A percentile compares a stretch with the other conserved stretches of the same genome.
Evolutionary conservation across 2,888 invertebrate species (phyloP).

Genomic region (Anticlea derivata): DNA sequence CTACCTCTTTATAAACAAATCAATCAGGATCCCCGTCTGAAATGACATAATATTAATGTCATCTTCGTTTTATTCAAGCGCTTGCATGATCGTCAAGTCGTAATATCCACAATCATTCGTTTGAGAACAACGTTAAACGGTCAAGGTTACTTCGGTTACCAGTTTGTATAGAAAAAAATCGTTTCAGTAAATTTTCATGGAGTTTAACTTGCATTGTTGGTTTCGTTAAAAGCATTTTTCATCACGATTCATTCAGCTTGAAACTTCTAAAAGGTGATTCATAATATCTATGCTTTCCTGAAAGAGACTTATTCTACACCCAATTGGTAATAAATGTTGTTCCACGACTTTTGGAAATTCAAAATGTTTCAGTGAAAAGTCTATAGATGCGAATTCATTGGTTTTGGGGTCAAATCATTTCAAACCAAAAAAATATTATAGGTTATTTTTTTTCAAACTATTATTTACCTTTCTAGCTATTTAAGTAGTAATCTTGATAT

Average conservation of each 20-base stretch:
- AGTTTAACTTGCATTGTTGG: conserved; percentile 5
- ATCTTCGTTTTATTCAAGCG: conserved; percentile 13
- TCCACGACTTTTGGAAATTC: too few relatives aligned
- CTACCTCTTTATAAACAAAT: conserved; percentile 65
- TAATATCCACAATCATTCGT: not conserved
- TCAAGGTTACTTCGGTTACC: conserved; percentile 4
- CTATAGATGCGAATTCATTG: too few relatives aligned
- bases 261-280: too few relatives aligned
- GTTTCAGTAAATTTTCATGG: not conserved
- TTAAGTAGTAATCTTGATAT: too few relatives aligned
- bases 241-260: conserved; percentile 27
- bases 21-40: conserved; percentile 52
- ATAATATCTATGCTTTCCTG: too few relatives aligned
- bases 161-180: conserved; percentile 20
- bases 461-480: too few relatives aligned
- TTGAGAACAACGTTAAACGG: not conserved
- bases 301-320: too few relatives aligned
- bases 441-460: too few relatives aligned
- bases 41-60: conserved; percentile 39
- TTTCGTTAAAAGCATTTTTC: conserved; percentile 20
- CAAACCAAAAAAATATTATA: too few relatives aligned
- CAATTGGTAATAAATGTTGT: too few relatives aligned
- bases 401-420: too few relatives aligned
- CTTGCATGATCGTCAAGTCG: not conserved
- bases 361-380: too few relatives aligned